Evolutionary conservation across 2,888 invertebrate species (phyloP).

Genomic region (Drosophila hamatofila): DNA sequence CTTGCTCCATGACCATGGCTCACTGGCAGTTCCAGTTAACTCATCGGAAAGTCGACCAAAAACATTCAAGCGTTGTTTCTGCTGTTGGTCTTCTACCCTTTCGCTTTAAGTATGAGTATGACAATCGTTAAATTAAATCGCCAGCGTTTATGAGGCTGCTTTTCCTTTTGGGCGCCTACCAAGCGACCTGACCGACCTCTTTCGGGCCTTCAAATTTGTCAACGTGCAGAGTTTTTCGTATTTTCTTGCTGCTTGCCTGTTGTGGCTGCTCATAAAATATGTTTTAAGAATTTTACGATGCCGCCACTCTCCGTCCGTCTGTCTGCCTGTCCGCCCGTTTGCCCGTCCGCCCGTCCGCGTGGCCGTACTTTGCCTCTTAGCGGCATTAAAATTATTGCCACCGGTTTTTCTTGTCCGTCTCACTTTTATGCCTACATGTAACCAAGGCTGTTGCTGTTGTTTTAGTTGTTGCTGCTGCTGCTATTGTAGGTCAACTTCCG

Average conservation of each 20-base stretch:
- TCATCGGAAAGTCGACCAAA: slow-evolving; percentile 47
- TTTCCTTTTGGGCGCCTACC: slow-evolving; percentile 78
- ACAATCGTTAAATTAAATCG: slow-evolving; percentile 80
- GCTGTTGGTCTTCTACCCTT: slow-evolving; percentile 37
- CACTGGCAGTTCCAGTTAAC: slow-evolving; percentile 68
- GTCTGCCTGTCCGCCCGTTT: neutral
- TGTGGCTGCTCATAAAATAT: slow-evolving; percentile 74
- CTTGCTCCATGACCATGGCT: slow-evolving; percentile 53
- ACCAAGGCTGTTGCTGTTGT: slow-evolving; percentile 25
- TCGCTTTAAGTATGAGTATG: slow-evolving; percentile 60
- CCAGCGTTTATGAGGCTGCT: slow-evolving; percentile 75
- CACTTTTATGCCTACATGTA: slow-evolving; percentile 74
- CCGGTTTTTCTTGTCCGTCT: slow-evolving; percentile 71
- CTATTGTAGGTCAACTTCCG: slow-evolving; percentile 64
- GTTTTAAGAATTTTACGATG: slow-evolving; percentile 81
- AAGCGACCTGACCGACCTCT: slow-evolving; percentile 63
- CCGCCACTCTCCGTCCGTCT: slow-evolving; percentile 56
- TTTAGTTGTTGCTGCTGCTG: slow-evolving; percentile 8
- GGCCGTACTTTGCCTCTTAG: slow-evolving; percentile 56
- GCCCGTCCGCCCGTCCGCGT: slow-evolving; percentile 20
- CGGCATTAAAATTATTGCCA: slow-evolving; percentile 73
- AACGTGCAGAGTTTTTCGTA: slow-evolving; percentile 76
- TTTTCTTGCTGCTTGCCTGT: slow-evolving; percentile 51
- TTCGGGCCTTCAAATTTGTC: slow-evolving; percentile 76
- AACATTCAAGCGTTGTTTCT: slow-evolving; percentile 16